Conservation (phyloP, 2,113 vertebrate genomes). For the Megaptera novaeangliae region DNA sequence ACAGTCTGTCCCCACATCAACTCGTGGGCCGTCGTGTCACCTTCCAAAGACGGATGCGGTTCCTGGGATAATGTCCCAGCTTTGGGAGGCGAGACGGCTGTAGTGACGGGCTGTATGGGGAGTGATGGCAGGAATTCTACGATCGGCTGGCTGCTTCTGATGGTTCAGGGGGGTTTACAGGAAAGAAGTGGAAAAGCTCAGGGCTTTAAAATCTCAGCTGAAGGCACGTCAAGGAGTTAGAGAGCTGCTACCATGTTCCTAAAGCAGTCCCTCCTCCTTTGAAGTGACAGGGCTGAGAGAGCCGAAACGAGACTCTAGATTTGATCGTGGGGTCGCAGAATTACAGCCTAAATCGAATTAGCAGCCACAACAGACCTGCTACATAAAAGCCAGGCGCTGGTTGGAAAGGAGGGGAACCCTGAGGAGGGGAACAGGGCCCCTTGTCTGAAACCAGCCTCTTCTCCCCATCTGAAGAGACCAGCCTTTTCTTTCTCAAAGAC, state of each 20-base stretch:
- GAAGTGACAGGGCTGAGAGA: neutral
- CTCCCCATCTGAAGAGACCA: neutral
- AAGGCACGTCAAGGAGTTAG: neutral
- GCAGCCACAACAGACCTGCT: neutral
- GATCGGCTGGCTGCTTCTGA: neutral
- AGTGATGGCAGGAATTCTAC: neutral
- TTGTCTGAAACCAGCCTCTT: neutral
- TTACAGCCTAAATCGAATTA: neutral
- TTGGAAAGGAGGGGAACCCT: neutral
- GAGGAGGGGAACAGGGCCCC: neutral
- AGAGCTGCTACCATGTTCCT: neutral
- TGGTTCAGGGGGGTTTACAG: neutral
- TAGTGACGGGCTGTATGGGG: neutral
- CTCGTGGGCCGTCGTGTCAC: neutral
- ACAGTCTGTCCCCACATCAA: neutral
- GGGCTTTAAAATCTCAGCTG: neutral
- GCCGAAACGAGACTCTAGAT: neutral
- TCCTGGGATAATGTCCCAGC: neutral
- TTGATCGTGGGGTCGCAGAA: neutral
- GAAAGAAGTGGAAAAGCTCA: neutral
- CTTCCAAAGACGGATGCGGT: neutral
- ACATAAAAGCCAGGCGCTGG: neutral
- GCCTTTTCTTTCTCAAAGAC: neutral
- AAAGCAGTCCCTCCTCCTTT: neutral
- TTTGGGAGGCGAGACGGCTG: neutral